Evolutionary conservation across 2,797 vertebrate species (phyloP).

Genomic region (Oreortyx pictus): DNA sequence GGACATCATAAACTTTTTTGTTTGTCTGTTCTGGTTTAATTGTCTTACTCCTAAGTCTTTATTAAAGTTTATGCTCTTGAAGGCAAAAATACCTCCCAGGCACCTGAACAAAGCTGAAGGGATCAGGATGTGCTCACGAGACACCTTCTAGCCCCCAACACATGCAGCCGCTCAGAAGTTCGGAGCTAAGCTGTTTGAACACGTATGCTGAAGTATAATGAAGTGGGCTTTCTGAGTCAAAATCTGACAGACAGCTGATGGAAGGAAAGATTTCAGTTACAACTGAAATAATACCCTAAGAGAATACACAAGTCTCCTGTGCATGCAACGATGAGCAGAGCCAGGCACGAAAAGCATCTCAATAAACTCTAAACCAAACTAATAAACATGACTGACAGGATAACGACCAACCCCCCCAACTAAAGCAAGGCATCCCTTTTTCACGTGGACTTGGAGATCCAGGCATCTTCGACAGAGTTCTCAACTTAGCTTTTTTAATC

Average conservation of each 20-base stretch:
- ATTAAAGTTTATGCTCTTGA: background rate
- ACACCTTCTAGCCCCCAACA: background rate
- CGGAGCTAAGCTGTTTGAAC: background rate
- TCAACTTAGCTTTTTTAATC: background rate
- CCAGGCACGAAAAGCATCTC: background rate
- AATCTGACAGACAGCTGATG: background rate
- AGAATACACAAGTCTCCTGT: constrained; percentile 8
- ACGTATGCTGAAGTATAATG: background rate
- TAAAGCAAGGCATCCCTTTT: background rate
- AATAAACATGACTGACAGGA: background rate
- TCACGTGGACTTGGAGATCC: background rate
- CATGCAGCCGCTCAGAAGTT: background rate
- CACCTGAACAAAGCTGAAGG: background rate
- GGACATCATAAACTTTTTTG: too few species aligned
- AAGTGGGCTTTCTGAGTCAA: background rate
- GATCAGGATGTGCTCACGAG: background rate
- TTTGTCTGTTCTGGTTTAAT: background rate
- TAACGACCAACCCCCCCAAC: background rate
- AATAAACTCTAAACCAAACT: constrained; percentile 1
- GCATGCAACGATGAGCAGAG: background rate
- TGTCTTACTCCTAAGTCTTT: background rate
- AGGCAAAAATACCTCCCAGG: background rate
- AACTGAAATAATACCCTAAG: background rate
- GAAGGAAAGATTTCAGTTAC: background rate
- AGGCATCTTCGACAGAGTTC: background rate